phyloP scores from a whole-genome alignment of 2,113 vertebrate species.

The Phocoena sinus region DNA sequence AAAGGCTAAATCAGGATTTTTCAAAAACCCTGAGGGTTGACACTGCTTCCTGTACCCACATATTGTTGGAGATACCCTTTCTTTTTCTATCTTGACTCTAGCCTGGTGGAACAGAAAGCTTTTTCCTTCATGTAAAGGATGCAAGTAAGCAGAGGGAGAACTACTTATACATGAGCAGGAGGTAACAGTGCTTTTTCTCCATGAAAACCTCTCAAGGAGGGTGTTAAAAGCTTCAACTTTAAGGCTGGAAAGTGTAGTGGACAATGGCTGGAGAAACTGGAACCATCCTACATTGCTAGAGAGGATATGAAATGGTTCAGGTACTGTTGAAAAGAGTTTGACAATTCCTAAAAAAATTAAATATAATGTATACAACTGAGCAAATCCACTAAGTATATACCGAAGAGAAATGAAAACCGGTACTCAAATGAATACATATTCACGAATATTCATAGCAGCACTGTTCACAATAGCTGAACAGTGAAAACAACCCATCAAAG shows the following conservation, averaged over 20 bases:
- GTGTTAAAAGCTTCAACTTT: not conserved
- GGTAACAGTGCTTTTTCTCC: not conserved
- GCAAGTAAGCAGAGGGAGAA: not conserved
- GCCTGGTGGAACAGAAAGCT: not conserved
- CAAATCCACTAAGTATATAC: not conserved
- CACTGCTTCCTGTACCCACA: not conserved
- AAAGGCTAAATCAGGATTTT: not conserved
- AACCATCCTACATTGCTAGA: not conserved
- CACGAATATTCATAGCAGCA: not conserved
- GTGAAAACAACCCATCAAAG: not conserved
- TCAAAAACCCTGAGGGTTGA: not conserved
- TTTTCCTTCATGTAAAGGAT: not conserved
- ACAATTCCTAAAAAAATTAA: not conserved
- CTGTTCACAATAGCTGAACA: not conserved
- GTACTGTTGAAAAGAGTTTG: not conserved
- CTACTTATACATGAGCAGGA: not conserved
- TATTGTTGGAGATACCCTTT: not conserved
- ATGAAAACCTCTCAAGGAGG: not conserved
- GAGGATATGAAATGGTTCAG: not conserved
- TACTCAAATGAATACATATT: not conserved
- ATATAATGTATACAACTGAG: not conserved
- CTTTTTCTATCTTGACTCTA: not conserved
- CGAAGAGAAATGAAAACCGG: not conserved
- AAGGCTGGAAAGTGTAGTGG: not conserved
- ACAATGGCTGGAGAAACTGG: not conserved